Conservation (phyloP, 2,113 vertebrate species). For the Uria lomvia region DNA sequence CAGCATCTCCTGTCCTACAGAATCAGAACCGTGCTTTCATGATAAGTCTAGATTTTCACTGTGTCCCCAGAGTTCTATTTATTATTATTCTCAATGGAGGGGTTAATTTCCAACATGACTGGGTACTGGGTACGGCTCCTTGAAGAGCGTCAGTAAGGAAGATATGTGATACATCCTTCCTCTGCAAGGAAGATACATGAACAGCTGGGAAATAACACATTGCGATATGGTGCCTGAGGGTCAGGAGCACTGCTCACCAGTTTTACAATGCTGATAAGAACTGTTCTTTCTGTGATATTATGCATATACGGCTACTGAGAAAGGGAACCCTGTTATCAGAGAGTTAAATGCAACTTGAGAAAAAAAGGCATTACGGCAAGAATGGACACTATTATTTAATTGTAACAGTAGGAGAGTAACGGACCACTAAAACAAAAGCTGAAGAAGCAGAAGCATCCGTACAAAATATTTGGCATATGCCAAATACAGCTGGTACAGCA, state of each 20-base stretch:
- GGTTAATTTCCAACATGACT: neutral
- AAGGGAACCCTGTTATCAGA: neutral
- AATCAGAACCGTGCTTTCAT: neutral
- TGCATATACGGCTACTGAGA: neutral
- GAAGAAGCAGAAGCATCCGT: neutral
- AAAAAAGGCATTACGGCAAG: neutral
- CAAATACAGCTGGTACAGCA: neutral
- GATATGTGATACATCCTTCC: no score
- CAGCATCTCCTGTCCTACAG: neutral
- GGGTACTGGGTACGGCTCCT: neutral
- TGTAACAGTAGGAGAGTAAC: neutral
- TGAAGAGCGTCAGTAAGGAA: neutral
- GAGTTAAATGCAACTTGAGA: neutral
- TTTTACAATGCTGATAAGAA: neutral
- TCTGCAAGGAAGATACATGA: neutral
- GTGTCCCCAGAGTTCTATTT: neutral
- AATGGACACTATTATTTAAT: neutral
- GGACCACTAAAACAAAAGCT: neutral
- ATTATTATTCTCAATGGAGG: neutral
- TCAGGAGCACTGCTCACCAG: neutral
- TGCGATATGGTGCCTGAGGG: neutral
- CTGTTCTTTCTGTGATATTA: neutral
- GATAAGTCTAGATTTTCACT: neutral
- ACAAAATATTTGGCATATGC: neutral
- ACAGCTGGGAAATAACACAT: neutral